These are phyloP conservation scores for Chelonoidis abingdonii DNA, from an alignment of 2,113 vertebrate genomes.

Conservation along the genomic window DNA sequence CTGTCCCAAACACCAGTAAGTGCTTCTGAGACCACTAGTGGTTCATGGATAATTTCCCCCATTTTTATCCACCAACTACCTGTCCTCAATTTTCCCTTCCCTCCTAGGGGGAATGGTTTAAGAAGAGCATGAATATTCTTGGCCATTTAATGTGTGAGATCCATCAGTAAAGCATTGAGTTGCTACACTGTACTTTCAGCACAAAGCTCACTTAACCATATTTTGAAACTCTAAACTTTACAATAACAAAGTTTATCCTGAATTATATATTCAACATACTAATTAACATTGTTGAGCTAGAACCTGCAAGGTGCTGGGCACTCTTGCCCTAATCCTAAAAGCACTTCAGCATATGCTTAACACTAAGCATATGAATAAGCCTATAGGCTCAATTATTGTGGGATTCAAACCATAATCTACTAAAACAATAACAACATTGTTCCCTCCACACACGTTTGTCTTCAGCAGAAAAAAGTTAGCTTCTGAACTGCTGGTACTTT, in stretches of 20 bases:
- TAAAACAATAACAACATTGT: not conserved
- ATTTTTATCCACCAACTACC: not conserved
- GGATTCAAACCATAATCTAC: not conserved
- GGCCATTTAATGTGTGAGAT: fast-evolving
- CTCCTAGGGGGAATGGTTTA: not conserved
- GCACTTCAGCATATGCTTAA: not conserved
- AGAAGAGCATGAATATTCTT: not conserved
- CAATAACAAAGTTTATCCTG: not conserved
- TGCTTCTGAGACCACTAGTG: not conserved
- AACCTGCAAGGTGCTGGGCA: not conserved
- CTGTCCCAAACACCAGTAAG: not conserved
- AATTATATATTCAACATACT: not conserved
- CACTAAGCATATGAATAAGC: not conserved
- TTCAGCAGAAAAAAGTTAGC: not conserved
- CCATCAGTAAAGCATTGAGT: not conserved
- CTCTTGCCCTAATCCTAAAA: fast-evolving
- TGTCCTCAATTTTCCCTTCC: not conserved
- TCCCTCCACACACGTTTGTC: not conserved
- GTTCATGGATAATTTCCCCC: not conserved
- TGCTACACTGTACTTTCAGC: not conserved
- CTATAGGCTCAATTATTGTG: not conserved
- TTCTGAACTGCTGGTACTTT: conserved; percentile 27
- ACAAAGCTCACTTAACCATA: not conserved
- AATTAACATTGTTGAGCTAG: not conserved
- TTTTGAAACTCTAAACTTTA: not conserved